Conservation (phyloP, 2,113 vertebrate genomes). For the Cyphomyrus discorhynchus region DNA sequence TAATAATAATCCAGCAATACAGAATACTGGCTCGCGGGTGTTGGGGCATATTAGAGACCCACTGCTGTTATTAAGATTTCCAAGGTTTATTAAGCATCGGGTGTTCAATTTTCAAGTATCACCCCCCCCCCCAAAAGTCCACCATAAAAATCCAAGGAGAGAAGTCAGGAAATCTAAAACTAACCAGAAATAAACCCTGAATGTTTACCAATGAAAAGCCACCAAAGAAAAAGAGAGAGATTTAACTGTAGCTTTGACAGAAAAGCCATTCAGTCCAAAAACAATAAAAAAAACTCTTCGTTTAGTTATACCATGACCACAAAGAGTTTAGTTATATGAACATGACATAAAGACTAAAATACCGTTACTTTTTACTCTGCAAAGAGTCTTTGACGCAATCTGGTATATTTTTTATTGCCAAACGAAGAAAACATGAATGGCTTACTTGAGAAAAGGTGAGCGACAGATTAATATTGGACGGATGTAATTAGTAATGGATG, state of each 20-base stretch:
- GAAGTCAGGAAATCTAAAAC: background rate
- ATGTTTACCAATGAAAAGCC: background rate
- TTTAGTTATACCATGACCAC: background rate
- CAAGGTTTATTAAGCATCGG: background rate
- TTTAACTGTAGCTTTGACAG: background rate
- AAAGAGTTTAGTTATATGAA: background rate
- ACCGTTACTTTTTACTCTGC: background rate
- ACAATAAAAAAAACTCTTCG: background rate
- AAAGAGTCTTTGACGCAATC: background rate
- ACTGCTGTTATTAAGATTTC: background rate
- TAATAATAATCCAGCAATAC: background rate
- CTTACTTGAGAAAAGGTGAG: background rate
- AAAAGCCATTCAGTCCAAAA: background rate
- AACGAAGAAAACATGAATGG: background rate
- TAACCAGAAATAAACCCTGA: background rate
- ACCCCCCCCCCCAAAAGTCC: background rate
- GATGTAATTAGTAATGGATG: background rate
- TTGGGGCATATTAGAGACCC: background rate
- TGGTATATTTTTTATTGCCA: background rate
- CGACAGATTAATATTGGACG: background rate
- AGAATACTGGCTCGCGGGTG: background rate
- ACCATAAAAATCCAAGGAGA: background rate
- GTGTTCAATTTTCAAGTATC: background rate
- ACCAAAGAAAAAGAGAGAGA: background rate
- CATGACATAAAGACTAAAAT: background rate